These are phyloP conservation scores for Trachemys scripta DNA, from an alignment of 2,113 vertebrate genomes.

Conservation along the genomic window DNA sequence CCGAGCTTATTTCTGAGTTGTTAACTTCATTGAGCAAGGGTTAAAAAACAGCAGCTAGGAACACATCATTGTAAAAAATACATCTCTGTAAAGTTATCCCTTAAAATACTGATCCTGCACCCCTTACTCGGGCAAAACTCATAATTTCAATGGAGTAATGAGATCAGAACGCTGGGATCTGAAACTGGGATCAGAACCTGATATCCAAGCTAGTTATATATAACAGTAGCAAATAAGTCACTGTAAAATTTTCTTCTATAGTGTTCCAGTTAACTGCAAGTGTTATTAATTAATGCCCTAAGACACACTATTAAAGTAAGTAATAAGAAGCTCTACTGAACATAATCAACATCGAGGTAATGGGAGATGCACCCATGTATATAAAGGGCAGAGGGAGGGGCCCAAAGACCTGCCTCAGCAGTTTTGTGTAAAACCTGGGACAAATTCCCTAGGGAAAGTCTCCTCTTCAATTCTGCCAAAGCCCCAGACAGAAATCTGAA, in stretches of 20 bases:
- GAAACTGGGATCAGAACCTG: neutral
- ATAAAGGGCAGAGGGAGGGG: neutral
- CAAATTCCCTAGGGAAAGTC: neutral
- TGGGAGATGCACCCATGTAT: neutral
- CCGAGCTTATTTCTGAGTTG: neutral
- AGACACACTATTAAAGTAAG: neutral
- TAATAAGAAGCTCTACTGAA: neutral
- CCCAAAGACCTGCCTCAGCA: neutral
- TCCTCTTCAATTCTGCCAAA: neutral
- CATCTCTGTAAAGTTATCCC: neutral
- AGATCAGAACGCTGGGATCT: neutral
- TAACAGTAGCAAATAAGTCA: neutral
- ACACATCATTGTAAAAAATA: neutral
- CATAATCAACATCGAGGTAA: neutral
- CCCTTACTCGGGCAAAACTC: neutral
- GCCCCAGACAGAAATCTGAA: neutral
- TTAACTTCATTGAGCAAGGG: neutral
- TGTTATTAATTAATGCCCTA: neutral
- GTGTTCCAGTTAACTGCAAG: neutral
- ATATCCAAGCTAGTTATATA: neutral
- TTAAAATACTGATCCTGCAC: neutral
- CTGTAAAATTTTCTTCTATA: neutral
- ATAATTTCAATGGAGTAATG: neutral
- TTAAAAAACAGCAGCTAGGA: neutral
- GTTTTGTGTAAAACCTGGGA: neutral